Conservation (phyloP, 1,140 invertebrate genomes). For the Telenomus remus region DNA sequence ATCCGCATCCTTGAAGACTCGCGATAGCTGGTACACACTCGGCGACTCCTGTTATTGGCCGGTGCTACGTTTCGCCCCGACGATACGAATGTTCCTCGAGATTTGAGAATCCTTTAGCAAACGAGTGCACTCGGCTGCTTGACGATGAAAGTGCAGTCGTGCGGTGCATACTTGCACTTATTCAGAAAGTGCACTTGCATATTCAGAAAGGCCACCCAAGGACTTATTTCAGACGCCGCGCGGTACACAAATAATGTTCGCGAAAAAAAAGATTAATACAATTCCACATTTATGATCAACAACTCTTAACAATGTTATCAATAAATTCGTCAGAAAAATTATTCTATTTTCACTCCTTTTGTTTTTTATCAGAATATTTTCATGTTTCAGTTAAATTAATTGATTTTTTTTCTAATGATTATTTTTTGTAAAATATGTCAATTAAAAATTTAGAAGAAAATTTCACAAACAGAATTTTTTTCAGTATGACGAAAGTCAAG, state of each 20-base stretch:
- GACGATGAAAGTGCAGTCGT: constrained; percentile 56
- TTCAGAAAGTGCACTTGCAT: constrained; percentile 56
- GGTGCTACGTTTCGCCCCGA: constrained; percentile 48
- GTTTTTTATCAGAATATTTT: no score
- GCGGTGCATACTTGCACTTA: constrained; percentile 54
- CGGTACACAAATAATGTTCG: constrained; percentile 29
- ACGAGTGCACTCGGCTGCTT: constrained; percentile 58
- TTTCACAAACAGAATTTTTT: no score
- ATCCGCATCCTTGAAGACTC: constrained; percentile 42
- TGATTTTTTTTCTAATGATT: no score
- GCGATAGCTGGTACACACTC: constrained; percentile 28
- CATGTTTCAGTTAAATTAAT: no score
- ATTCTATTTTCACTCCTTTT: no score
- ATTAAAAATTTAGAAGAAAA: no score
- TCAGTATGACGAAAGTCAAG: no score
- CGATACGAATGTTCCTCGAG: constrained; percentile 56
- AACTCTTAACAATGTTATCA: no score
- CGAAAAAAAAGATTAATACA: constrained; percentile 14
- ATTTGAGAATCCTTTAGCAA: constrained; percentile 60
- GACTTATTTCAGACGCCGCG: constrained; percentile 46
- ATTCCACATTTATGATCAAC: constrained; percentile 12
- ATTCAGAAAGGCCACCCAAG: constrained; percentile 49
- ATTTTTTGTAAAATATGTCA: no score
- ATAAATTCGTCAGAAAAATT: no score
- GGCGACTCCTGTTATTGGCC: constrained; percentile 46